Conservation (phyloP, 2,888 invertebrate species). For the Plusia festucae region DNA sequence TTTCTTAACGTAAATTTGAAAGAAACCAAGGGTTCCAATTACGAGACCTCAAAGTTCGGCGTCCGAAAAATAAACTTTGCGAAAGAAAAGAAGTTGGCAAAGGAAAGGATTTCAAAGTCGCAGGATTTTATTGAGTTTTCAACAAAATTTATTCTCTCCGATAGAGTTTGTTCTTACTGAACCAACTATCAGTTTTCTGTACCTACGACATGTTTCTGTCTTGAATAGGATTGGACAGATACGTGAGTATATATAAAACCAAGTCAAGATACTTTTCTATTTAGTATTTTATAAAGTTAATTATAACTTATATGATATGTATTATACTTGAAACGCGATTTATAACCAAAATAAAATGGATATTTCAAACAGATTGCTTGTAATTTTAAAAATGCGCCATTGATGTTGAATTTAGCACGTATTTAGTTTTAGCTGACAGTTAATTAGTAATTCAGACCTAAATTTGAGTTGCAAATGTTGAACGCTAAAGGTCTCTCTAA, state of each 20-base stretch:
- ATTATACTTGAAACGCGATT: too few species aligned
- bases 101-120: slow-evolving; percentile 38
- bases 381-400: background rate
- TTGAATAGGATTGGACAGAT: background rate
- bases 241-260: too few species aligned
- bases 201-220: slow-evolving; percentile 2
- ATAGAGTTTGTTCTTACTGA: slow-evolving; percentile 14
- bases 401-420: background rate
- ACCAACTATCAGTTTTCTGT: slow-evolving; percentile 12
- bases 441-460: background rate
- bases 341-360: too few species aligned
- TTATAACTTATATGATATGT: too few species aligned
- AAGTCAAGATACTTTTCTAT: too few species aligned
- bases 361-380: too few species aligned
- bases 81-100: slow-evolving; percentile 36
- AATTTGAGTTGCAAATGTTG: background rate
- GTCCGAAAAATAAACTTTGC: slow-evolving; percentile 30
- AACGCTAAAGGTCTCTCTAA: background rate
- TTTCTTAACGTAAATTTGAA: background rate
- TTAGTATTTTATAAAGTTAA: too few species aligned
- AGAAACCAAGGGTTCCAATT: slow-evolving; percentile 38
- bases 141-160: slow-evolving; percentile 31
- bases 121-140: slow-evolving; percentile 46
- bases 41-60: slow-evolving; percentile 26
- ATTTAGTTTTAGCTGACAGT: background rate